Base-by-base conservation (phyloP, 2,113 vertebrate species). In the Pangasianodon hypophthalmus region DNA sequence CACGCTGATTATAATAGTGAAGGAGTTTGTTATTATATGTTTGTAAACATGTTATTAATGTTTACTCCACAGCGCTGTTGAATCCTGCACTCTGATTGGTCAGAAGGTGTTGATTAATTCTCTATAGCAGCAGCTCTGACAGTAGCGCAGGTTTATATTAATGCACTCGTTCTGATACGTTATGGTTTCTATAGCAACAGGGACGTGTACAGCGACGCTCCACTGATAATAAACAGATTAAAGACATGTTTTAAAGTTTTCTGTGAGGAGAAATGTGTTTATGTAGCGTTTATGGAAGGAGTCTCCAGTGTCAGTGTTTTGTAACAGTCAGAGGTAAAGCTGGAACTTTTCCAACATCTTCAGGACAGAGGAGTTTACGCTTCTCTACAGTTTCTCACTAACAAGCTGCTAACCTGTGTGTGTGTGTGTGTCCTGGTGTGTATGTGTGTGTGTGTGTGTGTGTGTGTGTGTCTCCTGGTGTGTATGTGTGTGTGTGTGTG, bases 401-500 rank as follows among this genome's bases (percentile, higher is more conserved):
- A 50, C 19, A 46, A 11, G 11, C 75, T 48, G 75, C 75, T 48
- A 14, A 29, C 26, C 2, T 26, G 44, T 48, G 19, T 37, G n/a
- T 69, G n/a, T 21, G 21, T 60, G 18, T 60, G 54, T 56, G 54
- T 16, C 46, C 46, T 46, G 46, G 82, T 41, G 54, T 84, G 82
- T 58, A n/a, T 84, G 37, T 64, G 69, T 54, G 52, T 37, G 62
- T 75, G 58, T 71, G 14, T 18, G 2, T 46, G 46, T 46, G 46
- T 58, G 56, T 29, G 8, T 69, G 29, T 90, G 67, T 85, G 71
- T 58, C n/a, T n/a, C n/a, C n/a, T n/a, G n/a, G 58, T 88, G 46
- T 37, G 9, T 82, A 58, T 44, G 83, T 29, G 83, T 84, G 83
- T 60, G 54, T 64, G 54, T 85, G 83, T 62, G 41, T 67, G 71